phyloP scores from a whole-genome alignment of 2,113 vertebrate species.

The Cinclus cinclus region DNA sequence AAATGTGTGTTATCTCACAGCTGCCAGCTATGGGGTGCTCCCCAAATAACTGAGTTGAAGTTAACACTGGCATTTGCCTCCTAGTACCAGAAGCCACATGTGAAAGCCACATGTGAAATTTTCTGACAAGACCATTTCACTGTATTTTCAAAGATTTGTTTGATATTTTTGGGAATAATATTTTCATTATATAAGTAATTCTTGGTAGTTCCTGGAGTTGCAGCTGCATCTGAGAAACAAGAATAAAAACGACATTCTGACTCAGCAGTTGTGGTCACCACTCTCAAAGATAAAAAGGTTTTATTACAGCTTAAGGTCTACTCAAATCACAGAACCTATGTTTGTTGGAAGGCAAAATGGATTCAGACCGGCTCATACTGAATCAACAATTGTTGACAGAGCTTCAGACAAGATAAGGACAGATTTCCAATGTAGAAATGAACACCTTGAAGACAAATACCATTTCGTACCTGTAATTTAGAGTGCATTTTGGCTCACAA shows the following conservation, averaged over 20 bases:
- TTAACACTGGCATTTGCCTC: not conserved
- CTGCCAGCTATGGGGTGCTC: not conserved
- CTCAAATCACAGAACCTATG: not conserved
- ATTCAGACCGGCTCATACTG: not conserved
- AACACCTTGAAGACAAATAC: constrained; percentile 19
- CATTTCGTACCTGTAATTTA: constrained; percentile 24
- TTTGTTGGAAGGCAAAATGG: not conserved
- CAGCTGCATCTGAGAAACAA: not conserved
- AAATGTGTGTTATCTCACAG: not conserved
- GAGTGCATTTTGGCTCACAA: not conserved
- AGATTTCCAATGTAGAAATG: not conserved
- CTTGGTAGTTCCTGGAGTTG: not conserved
- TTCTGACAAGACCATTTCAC: not conserved
- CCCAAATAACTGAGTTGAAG: not conserved
- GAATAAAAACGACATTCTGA: not conserved
- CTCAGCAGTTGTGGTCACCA: not conserved
- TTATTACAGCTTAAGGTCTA: constrained; percentile 1
- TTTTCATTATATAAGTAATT: not conserved
- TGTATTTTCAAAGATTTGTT: not conserved
- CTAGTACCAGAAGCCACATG: not conserved
- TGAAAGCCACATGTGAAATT: not conserved
- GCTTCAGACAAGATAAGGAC: not conserved
- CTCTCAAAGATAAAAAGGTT: not conserved
- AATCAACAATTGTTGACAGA: not conserved
- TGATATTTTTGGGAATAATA: not conserved